Base-by-base conservation (phyloP, 1,140 invertebrate species). In the Euborellia annulipes region DNA sequence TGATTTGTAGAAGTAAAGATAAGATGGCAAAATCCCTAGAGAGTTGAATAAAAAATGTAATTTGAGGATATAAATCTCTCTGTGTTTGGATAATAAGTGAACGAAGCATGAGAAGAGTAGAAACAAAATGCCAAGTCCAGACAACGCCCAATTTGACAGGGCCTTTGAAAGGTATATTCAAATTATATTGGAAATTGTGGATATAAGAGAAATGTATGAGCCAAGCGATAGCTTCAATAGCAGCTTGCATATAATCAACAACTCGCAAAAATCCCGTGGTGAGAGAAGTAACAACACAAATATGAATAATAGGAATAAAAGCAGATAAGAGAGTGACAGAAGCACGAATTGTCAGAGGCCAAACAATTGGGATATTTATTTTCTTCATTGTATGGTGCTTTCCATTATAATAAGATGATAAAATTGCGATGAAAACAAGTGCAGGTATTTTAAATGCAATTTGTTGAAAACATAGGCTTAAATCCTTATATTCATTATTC, bases 401-500 rank as follows among this genome's bases (percentile, higher is more conserved):
- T 16, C 81, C 83, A 49, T 79, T 74, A 60, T 82, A 79, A 64
- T 79, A 90, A 1, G 78, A 73, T 22, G 85, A 87, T 39, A 73
- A 58, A 19, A 80, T 65, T 7, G 81, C 76, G 48, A 89, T 67
- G 16, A 85, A 60, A 37, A 71, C 68, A 48, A 79, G 72, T 27
- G 77, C 58, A 18, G 85, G 83, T 46, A 83, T 69, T 59, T 80
- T 70, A 36, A 67, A 50, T 51, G 72, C 76, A 36, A 86, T 57
- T 57, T 83, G 72, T 60, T 87, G 81, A 58, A 88, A 88, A 59
- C 87, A 91, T 41, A 76, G 63, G 50, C 81, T 74, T 52, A 89
- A 69, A 61, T 86, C 81, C 54, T 75, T 73, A 6, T 69, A 71
- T 13, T 64, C 56, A 14, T 70, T 60, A 57, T 78, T 73, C 66